Percentiles rank a stretch among this genome's conserved stretches.
Evolutionary conservation across 2,888 invertebrate genomes (phyloP).

Genomic region (Cheilosia soror): DNA sequence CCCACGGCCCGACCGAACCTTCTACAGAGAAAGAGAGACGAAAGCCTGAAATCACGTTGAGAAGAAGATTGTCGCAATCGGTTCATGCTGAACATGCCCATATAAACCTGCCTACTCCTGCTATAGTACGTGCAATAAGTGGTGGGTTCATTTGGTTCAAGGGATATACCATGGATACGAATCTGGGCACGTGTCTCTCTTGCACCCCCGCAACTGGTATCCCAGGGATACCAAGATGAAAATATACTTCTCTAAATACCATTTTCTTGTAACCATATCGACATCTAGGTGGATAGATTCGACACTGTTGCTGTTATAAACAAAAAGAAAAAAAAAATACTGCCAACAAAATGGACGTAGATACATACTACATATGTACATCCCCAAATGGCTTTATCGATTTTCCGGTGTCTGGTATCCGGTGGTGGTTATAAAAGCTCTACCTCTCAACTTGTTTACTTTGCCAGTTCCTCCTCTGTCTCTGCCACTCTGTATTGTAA

Average conservation of each 20-base stretch:
- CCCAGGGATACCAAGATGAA: constrained; percentile 36
- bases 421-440: constrained; percentile 46
- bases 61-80: constrained; percentile 45
- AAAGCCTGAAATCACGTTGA: constrained; percentile 27
- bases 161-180: constrained; percentile 11
- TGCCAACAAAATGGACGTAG: neutral
- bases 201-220: constrained; percentile 4
- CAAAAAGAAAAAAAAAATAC: neutral
- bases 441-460: constrained; percentile 10
- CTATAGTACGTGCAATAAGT: constrained; percentile 33
- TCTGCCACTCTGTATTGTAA: neutral
- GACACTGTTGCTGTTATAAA: constrained; percentile 38
- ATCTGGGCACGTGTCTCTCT: constrained; percentile 24
- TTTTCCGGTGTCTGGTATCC: constrained; percentile 68
- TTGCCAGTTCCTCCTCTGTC: neutral
- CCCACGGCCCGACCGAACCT: constrained; percentile 25
- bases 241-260: constrained; percentile 24
- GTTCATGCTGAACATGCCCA: neutral
- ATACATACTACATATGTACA: neutral
- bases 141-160: constrained; percentile 47
- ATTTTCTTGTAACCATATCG: constrained; percentile 21
- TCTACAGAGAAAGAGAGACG: constrained; percentile 6
- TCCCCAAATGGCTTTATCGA: constrained; percentile 61
- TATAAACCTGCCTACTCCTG: constrained; percentile 3
- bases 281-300: constrained; percentile 34